Conservation (phyloP, 2,888 invertebrate genomes). For the Aspidiotus destructor region DNA sequence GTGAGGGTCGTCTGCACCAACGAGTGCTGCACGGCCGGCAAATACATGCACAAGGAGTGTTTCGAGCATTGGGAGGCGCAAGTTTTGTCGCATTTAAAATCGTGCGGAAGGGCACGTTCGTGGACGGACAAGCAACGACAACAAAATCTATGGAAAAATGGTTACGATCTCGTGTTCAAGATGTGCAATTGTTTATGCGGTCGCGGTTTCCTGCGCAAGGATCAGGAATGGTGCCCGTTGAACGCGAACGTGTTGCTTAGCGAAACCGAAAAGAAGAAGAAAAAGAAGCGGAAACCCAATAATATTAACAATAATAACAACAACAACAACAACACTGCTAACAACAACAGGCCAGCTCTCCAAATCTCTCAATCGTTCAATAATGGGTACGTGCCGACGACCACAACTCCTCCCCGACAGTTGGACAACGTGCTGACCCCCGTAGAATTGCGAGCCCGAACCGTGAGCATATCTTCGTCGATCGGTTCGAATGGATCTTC, state of each 20-base stretch:
- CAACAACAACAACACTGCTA: background rate
- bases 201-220: constrained; percentile 85
- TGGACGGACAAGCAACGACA: constrained; percentile 92
- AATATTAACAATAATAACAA: constrained; percentile 40
- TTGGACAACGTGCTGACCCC: constrained; percentile 34
- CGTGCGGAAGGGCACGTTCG: constrained; percentile 80
- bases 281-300: constrained; percentile 59
- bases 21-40: constrained; percentile 76
- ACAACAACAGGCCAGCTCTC: background rate
- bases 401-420: background rate
- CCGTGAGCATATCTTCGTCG: constrained; percentile 64
- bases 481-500: constrained; percentile 58
- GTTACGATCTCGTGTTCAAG: constrained; percentile 90
- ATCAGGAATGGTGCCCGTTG: constrained; percentile 70
- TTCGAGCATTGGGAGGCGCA: constrained; percentile 90
- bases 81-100: constrained; percentile 77
- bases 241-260: background rate
- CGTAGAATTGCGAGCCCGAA: constrained; percentile 52
- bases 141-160: constrained; percentile 96
- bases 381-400: background rate
- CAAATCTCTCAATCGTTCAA: too few species aligned
- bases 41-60: constrained; percentile 92
- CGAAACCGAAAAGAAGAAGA: constrained; percentile 48
- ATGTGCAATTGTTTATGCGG: constrained; percentile 91
- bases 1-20: constrained; percentile 90